Conservation (phyloP, 2,888 invertebrate genomes). For the Drosophila paranaensis region DNA sequence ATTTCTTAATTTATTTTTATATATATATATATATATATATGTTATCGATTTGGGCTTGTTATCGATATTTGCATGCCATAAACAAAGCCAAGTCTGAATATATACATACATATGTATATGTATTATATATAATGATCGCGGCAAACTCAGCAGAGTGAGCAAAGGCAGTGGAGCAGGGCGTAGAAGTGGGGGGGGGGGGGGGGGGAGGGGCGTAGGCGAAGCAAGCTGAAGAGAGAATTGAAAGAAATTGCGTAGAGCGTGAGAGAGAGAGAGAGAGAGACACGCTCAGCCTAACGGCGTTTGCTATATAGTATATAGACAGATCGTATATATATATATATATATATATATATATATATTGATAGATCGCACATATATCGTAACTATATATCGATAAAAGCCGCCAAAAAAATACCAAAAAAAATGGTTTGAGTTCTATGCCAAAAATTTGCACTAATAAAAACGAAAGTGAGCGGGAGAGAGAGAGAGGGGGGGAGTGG, state of each 20-base stretch:
- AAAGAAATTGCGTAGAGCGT: constrained; percentile 9
- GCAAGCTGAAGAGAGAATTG: background rate
- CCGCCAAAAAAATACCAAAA: constrained; percentile 30
- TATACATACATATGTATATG: background rate
- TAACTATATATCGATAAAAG: constrained; percentile 4
- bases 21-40: no score
- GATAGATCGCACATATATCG: no score
- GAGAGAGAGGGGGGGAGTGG: background rate
- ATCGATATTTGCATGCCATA: background rate
- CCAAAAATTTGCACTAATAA: constrained; percentile 26
- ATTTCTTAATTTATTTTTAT: no score
- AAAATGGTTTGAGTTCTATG: constrained; percentile 11
- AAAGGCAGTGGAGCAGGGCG: no score
- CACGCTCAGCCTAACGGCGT: constrained; percentile 3
- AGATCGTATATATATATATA: background rate
- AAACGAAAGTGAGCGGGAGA: constrained; percentile 15
- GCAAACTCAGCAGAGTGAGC: background rate
- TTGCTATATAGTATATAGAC: background rate
- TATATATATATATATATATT: background rate
- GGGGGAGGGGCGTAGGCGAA: background rate
- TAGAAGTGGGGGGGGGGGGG: background rate
- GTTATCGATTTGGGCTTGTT: background rate
- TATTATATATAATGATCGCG: background rate
- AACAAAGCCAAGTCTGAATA: background rate
- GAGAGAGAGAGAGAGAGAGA: background rate